Evolutionary conservation across 2,113 vertebrate species (phyloP), one percentile per base, ranked within the genome.

Genomic region (Corydoras sp.): DNA sequence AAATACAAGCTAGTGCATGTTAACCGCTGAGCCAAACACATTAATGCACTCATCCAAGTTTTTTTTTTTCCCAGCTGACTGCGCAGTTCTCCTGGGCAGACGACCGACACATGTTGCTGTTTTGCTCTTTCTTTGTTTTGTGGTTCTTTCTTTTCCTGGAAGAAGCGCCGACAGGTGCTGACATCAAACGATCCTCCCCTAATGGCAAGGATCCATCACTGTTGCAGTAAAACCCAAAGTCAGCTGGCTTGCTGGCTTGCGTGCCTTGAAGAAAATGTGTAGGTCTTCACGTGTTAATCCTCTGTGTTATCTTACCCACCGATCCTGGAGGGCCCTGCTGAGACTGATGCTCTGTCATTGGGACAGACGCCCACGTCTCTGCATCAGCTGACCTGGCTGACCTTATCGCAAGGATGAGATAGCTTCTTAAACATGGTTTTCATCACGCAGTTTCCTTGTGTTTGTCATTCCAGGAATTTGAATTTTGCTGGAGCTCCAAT

Each of bases 181-280:
- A 71, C 71, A 74, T 80, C 76, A 80, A 75, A 81, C 66, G 58
- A 35, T 58, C 32, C 35, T 35, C 35, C 24, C 15, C 49, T 65
- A 70, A 70, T 67, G 58, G 54, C 59, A 13, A 56, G 60, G 59
- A 71, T 62, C 61, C 7, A 48, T 71, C n/a, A 32, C 13, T 15
- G 31, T 60, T 65, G 55, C 60, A 63, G 58, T 67, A 74, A 76
- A 72, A 72, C 51, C 12, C 31, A 62, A 64, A 66, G 50, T 69
- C 59, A 32, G 55, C 48, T 69, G 56, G 1, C 14, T 74, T 69
- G 55, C 48, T 69, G 56, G 1, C 14, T 74, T 69, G 61, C 48
- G 43, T 77, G 72, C 30, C 63, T 43, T 13, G 48, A 56, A 61
- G 62, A 64, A 58, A 2, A 58, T 14, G 64, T 68, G 62, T 63